A percentile compares a stretch with the other conserved stretches of the same genome.
phyloP scores from a whole-genome alignment of 2,797 vertebrate species.

The Pelochelys cantorii region DNA sequence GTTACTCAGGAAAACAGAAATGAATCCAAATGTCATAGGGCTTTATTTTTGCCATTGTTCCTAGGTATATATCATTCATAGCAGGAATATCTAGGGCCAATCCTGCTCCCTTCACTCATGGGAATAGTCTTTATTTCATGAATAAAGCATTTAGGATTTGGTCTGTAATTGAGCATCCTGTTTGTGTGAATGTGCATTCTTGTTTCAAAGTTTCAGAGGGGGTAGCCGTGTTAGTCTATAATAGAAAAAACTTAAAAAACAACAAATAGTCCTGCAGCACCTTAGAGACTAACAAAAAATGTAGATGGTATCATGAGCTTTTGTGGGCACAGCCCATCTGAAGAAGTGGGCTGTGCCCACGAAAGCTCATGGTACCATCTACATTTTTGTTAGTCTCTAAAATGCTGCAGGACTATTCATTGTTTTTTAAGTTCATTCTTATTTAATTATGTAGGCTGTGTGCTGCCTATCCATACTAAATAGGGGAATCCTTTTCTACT shows the following conservation, averaged over 20 bases:
- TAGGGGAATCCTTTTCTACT: constrained; percentile 30
- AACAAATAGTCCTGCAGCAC: no score
- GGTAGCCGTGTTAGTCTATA: no score
- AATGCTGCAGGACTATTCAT: no score
- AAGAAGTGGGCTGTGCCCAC: no score
- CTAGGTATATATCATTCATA: neutral
- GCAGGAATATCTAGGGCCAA: neutral
- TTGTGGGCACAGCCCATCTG: no score
- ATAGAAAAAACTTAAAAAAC: no score
- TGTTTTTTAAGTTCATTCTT: neutral
- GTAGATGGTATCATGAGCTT: no score
- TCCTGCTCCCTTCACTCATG: neutral
- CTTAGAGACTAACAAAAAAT: no score
- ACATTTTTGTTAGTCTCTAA: no score
- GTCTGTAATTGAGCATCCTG: neutral
- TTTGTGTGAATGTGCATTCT: neutral
- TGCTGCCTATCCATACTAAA: neutral
- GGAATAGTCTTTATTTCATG: neutral
- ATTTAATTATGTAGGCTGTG: neutral
- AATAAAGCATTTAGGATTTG: neutral
- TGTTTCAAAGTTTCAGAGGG: no score
- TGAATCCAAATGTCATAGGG: neutral
- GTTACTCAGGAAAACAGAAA: neutral
- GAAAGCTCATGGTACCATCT: no score
- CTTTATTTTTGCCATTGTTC: neutral